Evolutionary conservation across 2,113 vertebrate species (phyloP), one percentile per base, ranked within the genome.

Genomic region (Cavia porcellus): DNA sequence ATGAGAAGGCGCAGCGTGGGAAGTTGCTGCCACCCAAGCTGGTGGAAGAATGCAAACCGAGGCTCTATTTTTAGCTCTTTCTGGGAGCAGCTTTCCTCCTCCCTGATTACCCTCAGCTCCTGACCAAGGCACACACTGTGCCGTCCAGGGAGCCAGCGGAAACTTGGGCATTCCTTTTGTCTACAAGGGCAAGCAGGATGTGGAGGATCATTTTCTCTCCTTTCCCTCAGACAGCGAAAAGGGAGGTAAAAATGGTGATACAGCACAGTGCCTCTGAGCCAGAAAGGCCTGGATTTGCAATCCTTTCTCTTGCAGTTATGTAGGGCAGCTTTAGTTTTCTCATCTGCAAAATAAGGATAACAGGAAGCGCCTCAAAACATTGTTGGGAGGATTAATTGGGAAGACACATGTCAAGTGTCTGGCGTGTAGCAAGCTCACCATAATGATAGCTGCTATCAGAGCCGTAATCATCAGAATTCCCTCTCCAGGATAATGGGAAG

Each of bases 1-100:
- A 35, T 64, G 32, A n/a, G 79, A 14, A 3, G 3, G 61, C 68
- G 35, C 30, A 1, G 32, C 19, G 28, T n/a, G n/a, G 85, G 80
- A 68, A 57, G 86, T 82, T 10, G 25, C 61, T n/a, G 30, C 35
- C 0, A 20, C 38, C 1, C 22, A 64, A 72, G 84, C 50, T 82
- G 7, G 42, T 85, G 86, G 12, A 66, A 95, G 96, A 70, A 95
- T 96, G 42, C 61, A 94, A n/a, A 66, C 64, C 86, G 28, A 72
- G 77, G 22, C 17, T 93, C 92, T 42, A 24, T 7, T 19, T 92
- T n/a, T 19, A 87, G 95, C 52, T 89, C 8, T 13, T 50, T 90
- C 94, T 86, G 57, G 72, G 38, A 92, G 68, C 30, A 96, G 61
- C 7, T 9, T 88, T 90, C 35, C 5, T 47, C 81, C 47, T 70